Conservation (phyloP, 1,140 invertebrate species). For the Camponotus vicinus region DNA sequence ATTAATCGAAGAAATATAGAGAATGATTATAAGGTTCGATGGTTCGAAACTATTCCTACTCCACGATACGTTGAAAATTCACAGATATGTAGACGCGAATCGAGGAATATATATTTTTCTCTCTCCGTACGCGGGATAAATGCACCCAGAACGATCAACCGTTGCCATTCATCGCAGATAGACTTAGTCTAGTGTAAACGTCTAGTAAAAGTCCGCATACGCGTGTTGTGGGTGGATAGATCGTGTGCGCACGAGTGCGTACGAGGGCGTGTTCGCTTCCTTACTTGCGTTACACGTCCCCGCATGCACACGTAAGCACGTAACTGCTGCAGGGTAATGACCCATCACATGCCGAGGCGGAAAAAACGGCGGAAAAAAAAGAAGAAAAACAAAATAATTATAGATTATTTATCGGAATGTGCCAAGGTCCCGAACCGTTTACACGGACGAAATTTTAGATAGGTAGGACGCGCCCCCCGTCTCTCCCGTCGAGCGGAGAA, state of each 20-base stretch:
- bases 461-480: slow-evolving; percentile 76
- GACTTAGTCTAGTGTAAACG: slow-evolving; percentile 59
- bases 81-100: slow-evolving; percentile 77
- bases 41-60: no score
- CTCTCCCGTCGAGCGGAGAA: slow-evolving; percentile 76
- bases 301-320: slow-evolving; percentile 34
- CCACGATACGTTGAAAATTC: not conserved
- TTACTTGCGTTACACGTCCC: not conserved
- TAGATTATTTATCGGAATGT: slow-evolving; percentile 81
- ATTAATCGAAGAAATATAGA: slow-evolving; percentile 10
- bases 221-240: slow-evolving; percentile 44
- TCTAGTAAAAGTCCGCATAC: slow-evolving; percentile 22
- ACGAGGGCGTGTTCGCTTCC: not conserved
- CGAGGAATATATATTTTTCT: slow-evolving; percentile 13
- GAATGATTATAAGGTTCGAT: slow-evolving; percentile 14
- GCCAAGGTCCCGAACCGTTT: slow-evolving; percentile 84
- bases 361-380: slow-evolving; percentile 31
- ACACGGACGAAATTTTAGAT: slow-evolving; percentile 75
- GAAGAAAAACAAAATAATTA: slow-evolving; percentile 61
- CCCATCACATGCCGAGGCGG: slow-evolving; percentile 33
- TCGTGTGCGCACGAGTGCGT: slow-evolving; percentile 16
- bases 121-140: slow-evolving; percentile 1
- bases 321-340: slow-evolving; percentile 56
- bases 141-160: slow-evolving; percentile 50
- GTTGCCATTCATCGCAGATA: slow-evolving; percentile 59